phyloP scores from a whole-genome alignment of 2,888 invertebrate genomes.

The Andrena haemorrhoa region DNA sequence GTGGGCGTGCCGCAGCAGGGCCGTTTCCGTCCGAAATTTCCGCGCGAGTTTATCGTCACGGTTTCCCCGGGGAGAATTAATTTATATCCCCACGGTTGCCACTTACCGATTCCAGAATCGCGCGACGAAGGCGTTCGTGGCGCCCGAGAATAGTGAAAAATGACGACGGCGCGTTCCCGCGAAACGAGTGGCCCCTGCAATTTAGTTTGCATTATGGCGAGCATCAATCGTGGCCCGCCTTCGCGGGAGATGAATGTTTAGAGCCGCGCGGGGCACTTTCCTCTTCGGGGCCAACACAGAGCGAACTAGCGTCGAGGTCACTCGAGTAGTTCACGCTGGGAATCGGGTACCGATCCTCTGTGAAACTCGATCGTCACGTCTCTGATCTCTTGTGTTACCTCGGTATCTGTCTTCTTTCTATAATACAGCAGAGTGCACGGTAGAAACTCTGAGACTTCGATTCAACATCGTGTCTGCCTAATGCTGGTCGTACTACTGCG shows the following conservation, averaged over 20 bases:
- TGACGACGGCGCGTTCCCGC: conserved; percentile 43
- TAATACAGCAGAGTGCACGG: not conserved
- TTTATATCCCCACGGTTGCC: conserved; percentile 47
- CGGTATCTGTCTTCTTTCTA: not conserved
- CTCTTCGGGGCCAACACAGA: conserved; percentile 32
- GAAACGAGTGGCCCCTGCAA: conserved; percentile 66
- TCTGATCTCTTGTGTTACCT: not conserved
- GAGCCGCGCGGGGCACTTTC: conserved; percentile 58
- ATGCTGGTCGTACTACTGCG: not conserved
- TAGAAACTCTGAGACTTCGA: not conserved
- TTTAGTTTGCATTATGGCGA: conserved; percentile 75
- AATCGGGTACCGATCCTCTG: not conserved
- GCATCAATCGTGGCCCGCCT: conserved; percentile 70
- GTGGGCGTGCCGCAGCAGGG: not conserved
- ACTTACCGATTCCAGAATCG: conserved; percentile 55
- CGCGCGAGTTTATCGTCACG: conserved; percentile 18
- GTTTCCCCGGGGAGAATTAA: conserved; percentile 33
- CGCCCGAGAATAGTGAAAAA: conserved; percentile 65
- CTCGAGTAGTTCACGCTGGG: not conserved
- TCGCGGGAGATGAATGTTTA: conserved; percentile 71
- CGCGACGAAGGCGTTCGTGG: conserved; percentile 28
- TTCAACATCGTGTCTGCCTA: not conserved
- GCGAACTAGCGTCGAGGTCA: conserved; percentile 24
- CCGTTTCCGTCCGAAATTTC: conserved; percentile 10
- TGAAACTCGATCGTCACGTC: not conserved